Conservation (phyloP, 2,888 invertebrate species). For the Calameuta idolon region DNA sequence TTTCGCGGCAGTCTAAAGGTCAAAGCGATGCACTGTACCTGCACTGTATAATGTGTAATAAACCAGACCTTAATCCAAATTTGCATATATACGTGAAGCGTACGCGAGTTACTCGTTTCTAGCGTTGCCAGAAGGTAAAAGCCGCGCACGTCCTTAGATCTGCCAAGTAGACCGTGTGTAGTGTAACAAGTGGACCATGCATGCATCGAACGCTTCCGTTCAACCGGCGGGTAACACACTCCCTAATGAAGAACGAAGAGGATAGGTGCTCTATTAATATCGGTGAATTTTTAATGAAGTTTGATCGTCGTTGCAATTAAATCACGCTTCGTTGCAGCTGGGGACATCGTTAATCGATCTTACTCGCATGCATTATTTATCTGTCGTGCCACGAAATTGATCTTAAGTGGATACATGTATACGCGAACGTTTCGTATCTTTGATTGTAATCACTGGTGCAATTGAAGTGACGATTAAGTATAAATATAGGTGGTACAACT, state of each 20-base stretch:
- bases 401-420: not conserved
- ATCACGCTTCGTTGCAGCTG: constrained; percentile 29
- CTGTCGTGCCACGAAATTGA: not conserved
- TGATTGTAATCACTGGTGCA: not conserved
- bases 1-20: too few species aligned
- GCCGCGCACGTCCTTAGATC: not conserved
- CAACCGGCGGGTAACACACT: not conserved
- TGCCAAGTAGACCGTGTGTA: not conserved
- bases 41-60: not conserved
- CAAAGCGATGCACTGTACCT: not conserved
- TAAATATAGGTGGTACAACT: not conserved
- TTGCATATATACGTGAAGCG: not conserved
- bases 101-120: not conserved
- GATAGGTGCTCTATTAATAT: constrained; percentile 15
- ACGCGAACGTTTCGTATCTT: not conserved
- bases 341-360: constrained; percentile 31
- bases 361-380: not conserved
- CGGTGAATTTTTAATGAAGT: constrained; percentile 31
- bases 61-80: not conserved
- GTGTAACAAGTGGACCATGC: not conserved
- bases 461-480: not conserved
- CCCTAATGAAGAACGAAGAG: not conserved
- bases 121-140: not conserved
- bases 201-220: not conserved
- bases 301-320: constrained; percentile 28